A percentile compares a stretch with the other conserved stretches of the same genome.
These are phyloP conservation scores for Leptothorax acervorum DNA, from an alignment of 2,888 invertebrate species.

Conservation along the genomic window DNA sequence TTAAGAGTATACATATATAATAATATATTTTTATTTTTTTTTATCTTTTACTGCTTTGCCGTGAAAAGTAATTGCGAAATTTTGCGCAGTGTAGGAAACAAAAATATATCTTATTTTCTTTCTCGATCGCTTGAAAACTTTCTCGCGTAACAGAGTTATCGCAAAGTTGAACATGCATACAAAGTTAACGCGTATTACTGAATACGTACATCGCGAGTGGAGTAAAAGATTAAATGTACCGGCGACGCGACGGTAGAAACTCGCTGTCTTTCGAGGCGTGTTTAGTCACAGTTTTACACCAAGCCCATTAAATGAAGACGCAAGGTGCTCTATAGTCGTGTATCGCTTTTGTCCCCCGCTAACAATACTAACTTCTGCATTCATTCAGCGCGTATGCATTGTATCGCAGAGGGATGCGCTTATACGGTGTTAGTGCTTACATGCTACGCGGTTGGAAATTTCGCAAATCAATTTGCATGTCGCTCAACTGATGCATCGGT, in stretches of 20 bases:
- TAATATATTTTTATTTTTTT: not conserved
- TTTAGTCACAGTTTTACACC: constrained; percentile 33
- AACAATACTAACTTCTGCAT: constrained; percentile 43
- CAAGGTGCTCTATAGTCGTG: not conserved
- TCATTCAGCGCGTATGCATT: constrained; percentile 33
- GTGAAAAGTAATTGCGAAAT: not conserved
- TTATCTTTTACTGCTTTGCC: not conserved
- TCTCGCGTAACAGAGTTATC: not conserved
- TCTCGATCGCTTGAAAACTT: not conserved
- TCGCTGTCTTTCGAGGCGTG: constrained; percentile 16
- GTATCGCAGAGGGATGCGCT: not conserved
- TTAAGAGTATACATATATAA: not conserved
- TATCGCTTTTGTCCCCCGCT: constrained; percentile 16
- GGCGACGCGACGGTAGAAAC: not conserved
- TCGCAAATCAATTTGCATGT: not conserved
- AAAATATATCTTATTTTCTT: not conserved
- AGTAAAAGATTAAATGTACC: constrained; percentile 33
- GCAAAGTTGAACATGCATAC: not conserved
- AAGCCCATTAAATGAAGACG: constrained; percentile 14
- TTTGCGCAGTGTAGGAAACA: not conserved
- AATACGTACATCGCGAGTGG: not conserved
- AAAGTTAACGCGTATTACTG: not conserved
- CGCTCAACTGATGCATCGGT: not conserved
- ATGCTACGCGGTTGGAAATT: not conserved
- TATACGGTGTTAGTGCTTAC: not conserved